A percentile compares a stretch with the other conserved stretches of the same genome.
phyloP scores from a whole-genome alignment of 2,797 vertebrate genomes.

The Saguinus oedipus region DNA sequence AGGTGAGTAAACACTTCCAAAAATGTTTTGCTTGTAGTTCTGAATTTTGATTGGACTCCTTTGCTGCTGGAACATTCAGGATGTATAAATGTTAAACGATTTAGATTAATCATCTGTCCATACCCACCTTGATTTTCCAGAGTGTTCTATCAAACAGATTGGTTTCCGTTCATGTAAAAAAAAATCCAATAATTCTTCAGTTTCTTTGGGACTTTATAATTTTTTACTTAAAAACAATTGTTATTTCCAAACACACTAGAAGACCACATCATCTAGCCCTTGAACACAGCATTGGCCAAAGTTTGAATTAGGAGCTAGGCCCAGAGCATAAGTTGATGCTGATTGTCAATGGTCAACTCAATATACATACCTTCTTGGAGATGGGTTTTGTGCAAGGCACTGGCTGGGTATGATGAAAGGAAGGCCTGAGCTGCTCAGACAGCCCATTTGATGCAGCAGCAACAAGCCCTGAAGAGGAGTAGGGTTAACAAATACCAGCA shows the following conservation, averaged over 20 bases:
- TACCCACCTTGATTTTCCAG: not conserved
- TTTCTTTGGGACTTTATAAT: slow-evolving; percentile 29
- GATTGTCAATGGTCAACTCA: not conserved
- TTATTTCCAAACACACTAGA: not conserved
- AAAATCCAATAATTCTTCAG: not conserved
- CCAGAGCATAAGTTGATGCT: not conserved
- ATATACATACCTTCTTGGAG: not conserved
- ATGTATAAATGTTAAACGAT: not conserved
- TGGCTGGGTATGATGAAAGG: no score
- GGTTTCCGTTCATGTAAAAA: not conserved
- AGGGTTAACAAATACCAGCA: not conserved
- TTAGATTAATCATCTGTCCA: not conserved
- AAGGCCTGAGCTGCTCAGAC: not conserved
- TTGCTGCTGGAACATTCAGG: not conserved
- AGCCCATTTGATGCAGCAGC: not conserved
- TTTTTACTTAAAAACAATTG: not conserved
- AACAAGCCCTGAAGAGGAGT: not conserved
- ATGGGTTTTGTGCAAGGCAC: not conserved
- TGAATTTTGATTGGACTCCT: not conserved
- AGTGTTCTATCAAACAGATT: not conserved
- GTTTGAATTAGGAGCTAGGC: not conserved
- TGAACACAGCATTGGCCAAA: not conserved
- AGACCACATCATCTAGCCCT: not conserved
- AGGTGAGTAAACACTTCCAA: slow-evolving; percentile 15
- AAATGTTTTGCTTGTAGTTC: not conserved